Base-by-base conservation (phyloP, 1,140 invertebrate genomes). In the Copidosoma floridanum region DNA sequence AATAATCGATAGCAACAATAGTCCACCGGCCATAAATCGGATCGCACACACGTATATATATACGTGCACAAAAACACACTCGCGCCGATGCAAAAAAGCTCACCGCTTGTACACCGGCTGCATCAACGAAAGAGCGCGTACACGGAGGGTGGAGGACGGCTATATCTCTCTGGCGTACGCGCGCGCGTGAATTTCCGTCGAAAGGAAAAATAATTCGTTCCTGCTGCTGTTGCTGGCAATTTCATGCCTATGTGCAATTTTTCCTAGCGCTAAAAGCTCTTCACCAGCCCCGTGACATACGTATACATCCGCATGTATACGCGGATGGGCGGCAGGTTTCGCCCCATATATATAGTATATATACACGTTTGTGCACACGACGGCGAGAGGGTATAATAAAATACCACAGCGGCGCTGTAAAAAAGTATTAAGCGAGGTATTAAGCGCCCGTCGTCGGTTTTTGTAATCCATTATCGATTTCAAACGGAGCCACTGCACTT, bases 401-500 rank as follows among this genome's bases (percentile, higher is more conserved):
- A n/a, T n/a, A n/a, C n/a, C n/a, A n/a, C n/a, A n/a, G n/a, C n/a
- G n/a, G n/a, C n/a, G n/a, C n/a, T n/a, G n/a, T n/a, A 21, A 51
- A 51, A 51, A 51, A 2, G 48, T 51, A 51, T 51, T 37, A 51
- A 20, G 8, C 26, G 46, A n/a, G n/a, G n/a, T n/a, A n/a, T n/a
- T n/a, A n/a, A n/a, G n/a, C n/a, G n/a, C n/a, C n/a, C 29, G 29
- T 12, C 29, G 29, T 32, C 29, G 29, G 29, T 48, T n/a, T n/a
- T n/a, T 48, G 32, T 51, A 51, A 51, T 37, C 48, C 32, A 51
- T 51, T 51, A 51, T 51, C 48, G 48, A 21, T 51, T n/a, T 51
- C 20, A 12, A 51, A 23, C 29, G n/a, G 2, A 21, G 23, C 6
- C 20, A 26, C 12, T 6, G 29, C 29, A n/a, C n/a, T n/a, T n/a